Base-by-base conservation (phyloP, 2,888 invertebrate genomes). In the Zygaena filipendulae region DNA sequence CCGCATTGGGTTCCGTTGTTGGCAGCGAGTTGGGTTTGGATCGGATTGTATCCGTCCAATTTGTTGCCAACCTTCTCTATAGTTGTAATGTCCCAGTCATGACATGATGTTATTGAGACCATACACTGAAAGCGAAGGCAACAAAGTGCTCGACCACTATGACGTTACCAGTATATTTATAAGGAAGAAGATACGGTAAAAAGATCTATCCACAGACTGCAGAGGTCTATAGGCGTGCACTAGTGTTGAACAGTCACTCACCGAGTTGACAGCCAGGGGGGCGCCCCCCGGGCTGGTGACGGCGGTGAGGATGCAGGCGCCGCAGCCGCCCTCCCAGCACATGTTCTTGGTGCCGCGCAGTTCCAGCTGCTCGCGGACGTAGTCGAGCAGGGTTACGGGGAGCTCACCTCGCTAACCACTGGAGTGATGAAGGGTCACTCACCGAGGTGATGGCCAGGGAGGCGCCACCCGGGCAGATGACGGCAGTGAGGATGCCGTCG, bases 251-350 rank as follows among this genome's bases (percentile, higher is more conserved):
- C 10, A 11, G 16, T 9, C n/a, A 27, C 71, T 66, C 61, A 87
- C 87, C 25, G 88, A 84, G 54, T 88, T 88, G 2, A 87, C 82
- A 6, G 86, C 75, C 60, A 69, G 7, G 53, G 70, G 30, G 39
- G 53, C 21, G 43, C 50, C 35, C 30, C 51, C 40, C 41, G 53
- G 29, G 48, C 54, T 21, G 38, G 51, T 30, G 60, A 57, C 42
- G 49, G 59, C 80, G 5, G 64, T 51, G 11, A 84, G 83, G 12
- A 82, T 59, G 45, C 88, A 88, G 3, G 81, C 81, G 0, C 88
- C 88, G 45, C 88, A 88, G 10, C 87, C 87, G 1, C 86, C 88
- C 51, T 87, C 87, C n/a, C 71, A 67, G 38, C 87, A 87, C 84
- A 87, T 86, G 33, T 68, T 74, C 57, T 87, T 87, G 3, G 87